phyloP scores from a whole-genome alignment of 2,888 invertebrate genomes.

The Dusona sp. region DNA sequence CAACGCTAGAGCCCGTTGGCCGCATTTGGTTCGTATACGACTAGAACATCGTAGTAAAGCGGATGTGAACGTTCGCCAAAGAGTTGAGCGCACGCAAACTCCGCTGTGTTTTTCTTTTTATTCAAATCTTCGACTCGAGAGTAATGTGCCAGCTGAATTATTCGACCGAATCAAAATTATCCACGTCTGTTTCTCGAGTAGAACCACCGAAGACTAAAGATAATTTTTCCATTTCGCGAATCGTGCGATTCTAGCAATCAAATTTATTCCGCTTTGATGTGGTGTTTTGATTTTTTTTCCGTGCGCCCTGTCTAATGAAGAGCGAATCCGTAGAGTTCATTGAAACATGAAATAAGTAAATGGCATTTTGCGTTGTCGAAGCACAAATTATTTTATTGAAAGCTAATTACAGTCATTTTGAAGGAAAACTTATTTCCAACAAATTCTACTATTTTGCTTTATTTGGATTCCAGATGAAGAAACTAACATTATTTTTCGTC shows the following conservation, averaged over 20 bases:
- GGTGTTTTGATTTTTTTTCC: slow-evolving; percentile 1
- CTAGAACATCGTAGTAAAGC: slow-evolving; percentile 32
- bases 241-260: slow-evolving; percentile 23
- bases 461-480: neutral
- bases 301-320: slow-evolving; percentile 1
- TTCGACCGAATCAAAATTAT: slow-evolving; percentile 39
- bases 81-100: slow-evolving; percentile 15
- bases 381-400: slow-evolving; percentile 6
- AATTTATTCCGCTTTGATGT: slow-evolving; percentile 13
- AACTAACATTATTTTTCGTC: neutral
- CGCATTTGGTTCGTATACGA: neutral
- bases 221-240: slow-evolving; percentile 20
- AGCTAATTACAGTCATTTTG: slow-evolving; percentile 12
- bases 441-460: neutral
- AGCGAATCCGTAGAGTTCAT: neutral
- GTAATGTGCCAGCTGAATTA: slow-evolving; percentile 37
- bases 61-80: slow-evolving; percentile 8
- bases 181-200: slow-evolving; percentile 31
- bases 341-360: neutral
- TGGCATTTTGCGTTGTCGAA: neutral
- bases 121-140: slow-evolving; percentile 8
- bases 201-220: neutral
- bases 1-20: neutral
- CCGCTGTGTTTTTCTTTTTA: slow-evolving; percentile 9
- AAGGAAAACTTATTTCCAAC: neutral